A percentile compares a stretch with the other conserved stretches of the same genome.
These are phyloP conservation scores for Tenualosa ilisha DNA, from an alignment of 2,797 vertebrate species.

Conservation along the genomic window DNA sequence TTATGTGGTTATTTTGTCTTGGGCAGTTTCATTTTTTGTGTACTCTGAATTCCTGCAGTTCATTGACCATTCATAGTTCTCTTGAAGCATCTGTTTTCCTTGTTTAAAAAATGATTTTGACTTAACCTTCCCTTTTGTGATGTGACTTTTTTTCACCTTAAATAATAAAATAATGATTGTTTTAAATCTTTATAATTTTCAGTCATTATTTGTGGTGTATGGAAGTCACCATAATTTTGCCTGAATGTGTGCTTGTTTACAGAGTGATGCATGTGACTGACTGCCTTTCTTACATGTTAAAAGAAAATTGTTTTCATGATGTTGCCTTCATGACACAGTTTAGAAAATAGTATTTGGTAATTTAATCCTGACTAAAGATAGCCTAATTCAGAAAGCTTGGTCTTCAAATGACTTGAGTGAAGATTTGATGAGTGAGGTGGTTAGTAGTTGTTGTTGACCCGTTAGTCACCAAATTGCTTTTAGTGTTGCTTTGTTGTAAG, in stretches of 20 bases:
- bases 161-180: slow-evolving; percentile 16
- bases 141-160: slow-evolving; percentile 6
- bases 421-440: neutral
- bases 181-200: slow-evolving; percentile 24
- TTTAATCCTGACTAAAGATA: neutral
- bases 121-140: slow-evolving; percentile 5
- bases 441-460: neutral
- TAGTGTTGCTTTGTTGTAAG: slow-evolving; percentile 18
- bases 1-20: neutral
- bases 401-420: neutral
- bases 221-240: slow-evolving; percentile 13
- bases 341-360: neutral
- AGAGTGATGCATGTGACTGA: neutral
- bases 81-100: neutral
- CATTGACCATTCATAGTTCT: neutral
- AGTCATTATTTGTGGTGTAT: slow-evolving; percentile 26
- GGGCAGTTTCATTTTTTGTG: neutral
- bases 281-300: neutral
- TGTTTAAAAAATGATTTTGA: slow-evolving; percentile 14
- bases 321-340: neutral
- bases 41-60: neutral
- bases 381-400: neutral
- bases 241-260: slow-evolving; percentile 16
- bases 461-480: neutral
- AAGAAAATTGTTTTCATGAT: neutral